Base-by-base conservation (phyloP, 2,113 vertebrate genomes). In the Brienomyrus longianalis region DNA sequence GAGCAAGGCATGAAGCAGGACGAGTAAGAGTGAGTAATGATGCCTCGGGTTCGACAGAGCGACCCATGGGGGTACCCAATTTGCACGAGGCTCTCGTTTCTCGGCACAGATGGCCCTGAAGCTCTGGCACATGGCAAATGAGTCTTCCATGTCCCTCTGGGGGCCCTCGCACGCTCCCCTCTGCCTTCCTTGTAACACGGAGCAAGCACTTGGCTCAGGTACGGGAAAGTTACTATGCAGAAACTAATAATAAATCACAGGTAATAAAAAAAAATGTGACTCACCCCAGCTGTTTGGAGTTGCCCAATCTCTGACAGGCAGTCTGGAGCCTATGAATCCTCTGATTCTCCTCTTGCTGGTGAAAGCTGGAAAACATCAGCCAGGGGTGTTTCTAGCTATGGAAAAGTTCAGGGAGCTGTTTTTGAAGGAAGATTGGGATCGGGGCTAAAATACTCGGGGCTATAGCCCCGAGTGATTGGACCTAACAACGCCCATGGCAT, bases 71-170 rank as follows among this genome's bases (percentile, higher is more conserved):
- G 88, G 47, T 50, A 48, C 21, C 88, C 45, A 66, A 77, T 77
- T 50, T 48, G 45, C 27, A 47, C 62, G 0, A 88, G 35, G 87
- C 39, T 66, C 86, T 27, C 5, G 13, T 83, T 43, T 27, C 50
- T 31, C 8, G 48, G 70, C 48, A 83, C 50, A 51, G 50, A 35
- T 35, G 70, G 11, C 70, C 27, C 31, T 27, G 27, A 54, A 88
- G 45, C 59, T 51, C 47, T 88, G 89, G 56, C 21, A 83, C 31
- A 51, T 88, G 90, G 92, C 91, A 93, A 91, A 90, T 92, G 90
- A 91, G 91, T 59, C 90, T 91, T 91, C 92, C 86, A 91, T 92
- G 88, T 17, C 50, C 50, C 90, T 87, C 70, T 86, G 43, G 62
- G 45, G 47, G 59, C 43, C 88, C 66, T 21, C 1, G 9, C 66